These are phyloP conservation scores for Zele albiditarsus DNA, from an alignment of 2,888 invertebrate genomes.

Conservation along the genomic window DNA sequence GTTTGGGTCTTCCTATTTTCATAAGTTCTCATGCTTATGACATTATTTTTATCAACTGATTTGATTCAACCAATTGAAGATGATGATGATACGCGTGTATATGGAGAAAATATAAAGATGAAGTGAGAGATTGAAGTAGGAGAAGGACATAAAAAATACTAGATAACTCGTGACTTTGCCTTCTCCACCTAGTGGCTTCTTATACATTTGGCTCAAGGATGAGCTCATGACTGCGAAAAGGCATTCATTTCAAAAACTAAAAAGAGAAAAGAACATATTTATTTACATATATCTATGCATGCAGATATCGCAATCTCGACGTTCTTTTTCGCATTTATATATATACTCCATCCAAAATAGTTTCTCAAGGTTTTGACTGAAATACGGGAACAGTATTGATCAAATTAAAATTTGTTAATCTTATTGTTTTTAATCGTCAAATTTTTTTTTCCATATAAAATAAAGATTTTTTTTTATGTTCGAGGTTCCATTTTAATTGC, in stretches of 20 bases:
- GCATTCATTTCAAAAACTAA: conserved; percentile 8
- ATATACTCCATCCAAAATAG: neutral
- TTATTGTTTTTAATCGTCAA: neutral
- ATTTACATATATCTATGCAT: neutral
- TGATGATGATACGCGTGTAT: neutral
- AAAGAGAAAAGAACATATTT: neutral
- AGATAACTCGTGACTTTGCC: conserved; percentile 6
- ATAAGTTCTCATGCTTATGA: neutral
- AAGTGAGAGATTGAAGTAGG: neutral
- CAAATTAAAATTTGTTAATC: neutral
- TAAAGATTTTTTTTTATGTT: neutral
- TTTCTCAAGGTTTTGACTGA: neutral
- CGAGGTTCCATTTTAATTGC: neutral
- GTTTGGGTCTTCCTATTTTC: no score
- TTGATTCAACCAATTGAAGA: neutral
- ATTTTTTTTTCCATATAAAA: neutral
- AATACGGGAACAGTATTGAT: neutral
- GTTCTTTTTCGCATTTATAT: conserved; percentile 1
- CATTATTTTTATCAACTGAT: neutral
- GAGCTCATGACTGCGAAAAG: conserved; percentile 5
- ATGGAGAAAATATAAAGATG: neutral
- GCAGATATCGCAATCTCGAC: neutral
- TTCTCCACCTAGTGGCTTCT: conserved; percentile 3
- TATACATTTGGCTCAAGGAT: conserved; percentile 7
- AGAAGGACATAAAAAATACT: neutral